Evolutionary conservation across 2,113 vertebrate species (phyloP), one percentile per base, ranked within the genome.

Genomic region (Corythornis madagascariensis): DNA sequence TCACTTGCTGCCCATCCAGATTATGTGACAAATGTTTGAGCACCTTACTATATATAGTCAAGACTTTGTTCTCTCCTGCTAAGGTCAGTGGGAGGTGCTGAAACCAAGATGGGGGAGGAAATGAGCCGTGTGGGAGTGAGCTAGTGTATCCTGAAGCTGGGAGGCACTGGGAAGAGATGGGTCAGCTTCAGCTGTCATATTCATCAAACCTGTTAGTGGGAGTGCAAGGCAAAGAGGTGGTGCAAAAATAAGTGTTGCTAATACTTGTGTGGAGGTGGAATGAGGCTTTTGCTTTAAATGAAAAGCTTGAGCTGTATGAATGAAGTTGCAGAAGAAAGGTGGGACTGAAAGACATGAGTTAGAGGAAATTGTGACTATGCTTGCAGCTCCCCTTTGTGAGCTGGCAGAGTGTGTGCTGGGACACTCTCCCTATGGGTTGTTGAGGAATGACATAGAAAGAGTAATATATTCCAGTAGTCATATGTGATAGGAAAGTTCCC

Each of bases 41-140:
- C 0, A 0, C 52, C 63, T 89, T 86, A 47, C 84, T 96, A 89
- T 73, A 89, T 85, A 89, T 93, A 86, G 87, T 73, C 75, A 93
- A 75, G 35, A n/a, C 6, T 82, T 75, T 31, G 63, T 92, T 60
- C 19, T 89, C 78, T 52, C 28, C 64, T 60, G 42, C 7, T 0
- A 4, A 86, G 72, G 71, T 89, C 53, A 69, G 87, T 92, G 91
- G 91, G 89, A 96, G 95, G 89, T 86, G 89, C 60, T 86, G 72
- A 96, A 93, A 92, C 91, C 1, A 0, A 91, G 21, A 33, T 33
- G 57, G 63, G 87, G 83, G 88, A 82, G 40, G 80, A 93, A 96
- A 88, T n/a, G 43, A 83, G 69, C 76, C 0, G 0, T 16, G 76
- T 66, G 29, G 89, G 75, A 77, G 78, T 20, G 35, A 94, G 22